These are phyloP conservation scores for Thumatha senex DNA, from an alignment of 2,888 invertebrate genomes.

Conservation along the genomic window DNA sequence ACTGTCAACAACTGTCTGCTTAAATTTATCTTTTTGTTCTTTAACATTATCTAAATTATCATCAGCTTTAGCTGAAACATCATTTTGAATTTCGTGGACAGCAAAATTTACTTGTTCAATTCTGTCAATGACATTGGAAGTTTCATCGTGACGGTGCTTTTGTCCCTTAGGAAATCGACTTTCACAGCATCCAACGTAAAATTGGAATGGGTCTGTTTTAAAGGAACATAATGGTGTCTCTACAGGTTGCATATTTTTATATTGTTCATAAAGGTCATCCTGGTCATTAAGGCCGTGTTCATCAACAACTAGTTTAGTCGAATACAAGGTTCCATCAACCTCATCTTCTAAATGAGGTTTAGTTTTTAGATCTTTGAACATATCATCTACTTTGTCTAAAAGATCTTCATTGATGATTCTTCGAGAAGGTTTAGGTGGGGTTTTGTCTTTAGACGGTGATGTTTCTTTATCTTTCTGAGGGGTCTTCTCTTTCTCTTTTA, in stretches of 20 bases:
- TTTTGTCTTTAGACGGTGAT: conserved; percentile 51
- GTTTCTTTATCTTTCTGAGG: conserved; percentile 48
- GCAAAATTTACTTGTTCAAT: conserved; percentile 73
- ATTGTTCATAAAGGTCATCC: conserved; percentile 68
- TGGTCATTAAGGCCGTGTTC: conserved; percentile 56
- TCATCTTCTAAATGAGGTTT: conserved; percentile 69
- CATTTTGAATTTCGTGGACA: conserved; percentile 65
- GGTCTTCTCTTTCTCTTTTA: conserved; percentile 51
- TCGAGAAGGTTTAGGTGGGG: conserved; percentile 72
- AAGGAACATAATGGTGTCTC: conserved; percentile 63
- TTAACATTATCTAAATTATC: conserved; percentile 55
- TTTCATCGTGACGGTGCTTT: conserved; percentile 74
- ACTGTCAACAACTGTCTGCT: conserved; percentile 53
- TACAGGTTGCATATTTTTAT: conserved; percentile 75
- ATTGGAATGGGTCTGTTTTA: conserved; percentile 66
- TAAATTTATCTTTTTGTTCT: conserved; percentile 65
- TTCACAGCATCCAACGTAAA: conserved; percentile 68
- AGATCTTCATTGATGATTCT: conserved; percentile 75
- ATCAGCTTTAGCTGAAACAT: conserved; percentile 53
- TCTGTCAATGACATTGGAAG: conserved; percentile 68
- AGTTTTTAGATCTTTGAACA: conserved; percentile 72
- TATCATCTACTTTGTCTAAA: conserved; percentile 78
- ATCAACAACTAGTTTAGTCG: conserved; percentile 73
- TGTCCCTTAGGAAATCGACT: conserved; percentile 59
- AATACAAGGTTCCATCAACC: conserved; percentile 59